Base-by-base conservation (phyloP, 2,113 vertebrate genomes). In the Hippocampus abdominalis region DNA sequence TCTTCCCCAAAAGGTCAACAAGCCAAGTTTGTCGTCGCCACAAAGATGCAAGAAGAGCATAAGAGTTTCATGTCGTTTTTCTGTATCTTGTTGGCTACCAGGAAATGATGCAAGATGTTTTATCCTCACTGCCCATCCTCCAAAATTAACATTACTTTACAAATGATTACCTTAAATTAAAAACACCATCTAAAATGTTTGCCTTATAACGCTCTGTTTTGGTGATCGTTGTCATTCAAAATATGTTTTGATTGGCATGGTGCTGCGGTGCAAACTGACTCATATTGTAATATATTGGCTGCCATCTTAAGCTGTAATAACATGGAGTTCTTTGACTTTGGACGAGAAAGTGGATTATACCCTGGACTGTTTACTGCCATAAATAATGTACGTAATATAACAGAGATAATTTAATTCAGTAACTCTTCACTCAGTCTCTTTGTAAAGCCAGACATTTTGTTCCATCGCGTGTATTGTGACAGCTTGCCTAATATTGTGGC, bases 1-100 rank as follows among this genome's bases (percentile, higher is more conserved):
- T 21, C 40, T 36, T 36, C 70, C 36, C 25, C 27, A 23, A 66
- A 39, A 61, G 25, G 68, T 72, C 59, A 66, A 69, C 66, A 78
- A 73, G 79, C 32, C 40, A 60, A 1, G 65, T 74, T 67, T 36
- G 68, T 69, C 65, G 10, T 29, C 4, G 8, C 8, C 15, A 60
- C 57, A 32, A 44, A 44, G 12, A 44, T 12, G 6, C 15, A 49
- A 49, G 16, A 18, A 21, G 18, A 49, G 5, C 5, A 20, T 16
- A 4, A 16, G 46, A 48, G 4, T 48, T 48, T 2, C 4, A 10
- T 40, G 2, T 42, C 0, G 1, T 42, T 9, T 42, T 10, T 42
- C 42, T 13, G 12, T 44, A 21, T 18, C 48, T 0, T 49, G 48
- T 20, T 49, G 18, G 2, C 48, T 49, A 49, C 44, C 46, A 40